Conservation (phyloP, 2,113 vertebrate genomes). For the Cephalopholis sonnerati region DNA sequence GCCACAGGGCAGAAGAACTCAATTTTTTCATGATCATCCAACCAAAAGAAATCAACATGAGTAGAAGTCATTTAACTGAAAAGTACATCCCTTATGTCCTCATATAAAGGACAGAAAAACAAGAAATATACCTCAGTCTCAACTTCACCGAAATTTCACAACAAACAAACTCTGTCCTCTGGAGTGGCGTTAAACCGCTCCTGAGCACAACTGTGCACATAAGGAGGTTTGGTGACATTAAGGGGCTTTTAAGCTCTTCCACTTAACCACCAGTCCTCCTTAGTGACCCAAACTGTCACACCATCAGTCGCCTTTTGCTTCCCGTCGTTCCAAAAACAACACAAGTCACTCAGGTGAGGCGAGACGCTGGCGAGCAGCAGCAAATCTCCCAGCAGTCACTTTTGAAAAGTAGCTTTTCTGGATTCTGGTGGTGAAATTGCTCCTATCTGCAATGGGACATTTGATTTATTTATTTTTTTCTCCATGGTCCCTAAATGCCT, state of each 20-base stretch:
- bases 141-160: too few species aligned
- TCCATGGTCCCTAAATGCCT: slow-evolving; percentile 36
- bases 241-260: slow-evolving; percentile 1
- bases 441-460: slow-evolving; percentile 47
- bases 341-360: slow-evolving; percentile 53
- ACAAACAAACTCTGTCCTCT: too few species aligned
- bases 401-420: slow-evolving; percentile 66
- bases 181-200: too few species aligned
- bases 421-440: slow-evolving; percentile 43
- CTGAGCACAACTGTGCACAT: not conserved
- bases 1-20: too few species aligned
- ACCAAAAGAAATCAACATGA: too few species aligned
- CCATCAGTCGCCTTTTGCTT: slow-evolving; percentile 22
- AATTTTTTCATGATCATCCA: too few species aligned
- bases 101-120: too few species aligned
- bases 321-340: slow-evolving; percentile 37
- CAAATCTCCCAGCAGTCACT: slow-evolving; percentile 37
- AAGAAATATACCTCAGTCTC: too few species aligned
- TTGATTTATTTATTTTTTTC: slow-evolving; percentile 17
- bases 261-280: slow-evolving; percentile 25
- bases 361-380: slow-evolving; percentile 6
- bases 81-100: too few species aligned
- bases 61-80: too few species aligned
- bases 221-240: not conserved
- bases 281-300: not conserved